A percentile compares a stretch with the other conserved stretches of the same genome.
These are phyloP conservation scores for Drosophila neoperkinsi DNA, from an alignment of 2,888 invertebrate species.

Conservation along the genomic window DNA sequence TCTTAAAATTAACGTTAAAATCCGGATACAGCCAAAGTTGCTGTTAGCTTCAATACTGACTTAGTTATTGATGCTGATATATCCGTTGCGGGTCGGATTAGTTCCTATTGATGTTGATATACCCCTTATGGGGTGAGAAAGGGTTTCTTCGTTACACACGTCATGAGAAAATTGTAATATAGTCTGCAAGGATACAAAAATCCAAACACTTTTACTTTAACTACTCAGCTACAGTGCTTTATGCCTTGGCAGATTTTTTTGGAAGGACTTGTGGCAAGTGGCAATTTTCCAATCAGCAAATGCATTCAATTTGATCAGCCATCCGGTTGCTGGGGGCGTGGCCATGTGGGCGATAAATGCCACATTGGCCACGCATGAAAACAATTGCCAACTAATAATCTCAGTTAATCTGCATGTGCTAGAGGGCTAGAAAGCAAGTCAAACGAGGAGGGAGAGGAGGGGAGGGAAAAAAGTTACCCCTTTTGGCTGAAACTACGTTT, in stretches of 20 bases:
- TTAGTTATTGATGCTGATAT: background rate
- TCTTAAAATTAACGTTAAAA: background rate
- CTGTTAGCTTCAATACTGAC: background rate
- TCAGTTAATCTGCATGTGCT: conserved; percentile 78
- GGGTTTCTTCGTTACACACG: background rate
- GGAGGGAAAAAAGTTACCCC: background rate
- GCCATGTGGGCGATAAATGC: conserved; percentile 62
- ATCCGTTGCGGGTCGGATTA: background rate
- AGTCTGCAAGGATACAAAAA: background rate
- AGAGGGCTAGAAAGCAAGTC: conserved; percentile 4
- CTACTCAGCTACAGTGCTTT: conserved; percentile 6
- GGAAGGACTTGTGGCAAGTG: conserved; percentile 50
- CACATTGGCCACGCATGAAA: conserved; percentile 66
- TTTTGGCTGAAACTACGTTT: conserved; percentile 31
- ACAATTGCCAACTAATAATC: conserved; percentile 84
- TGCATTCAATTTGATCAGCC: conserved; percentile 83
- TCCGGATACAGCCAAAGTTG: background rate
- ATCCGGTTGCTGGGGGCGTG: conserved; percentile 48
- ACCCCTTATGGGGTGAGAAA: background rate
- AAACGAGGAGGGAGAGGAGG: background rate
- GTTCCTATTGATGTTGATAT: background rate
- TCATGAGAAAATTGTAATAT: background rate
- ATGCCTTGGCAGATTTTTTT: conserved; percentile 5
- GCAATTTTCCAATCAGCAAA: conserved; percentile 85
- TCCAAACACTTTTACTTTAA: conserved; percentile 27